These are phyloP conservation scores for Neogale vison DNA, from an alignment of 2,113 vertebrate species.

Conservation along the genomic window DNA sequence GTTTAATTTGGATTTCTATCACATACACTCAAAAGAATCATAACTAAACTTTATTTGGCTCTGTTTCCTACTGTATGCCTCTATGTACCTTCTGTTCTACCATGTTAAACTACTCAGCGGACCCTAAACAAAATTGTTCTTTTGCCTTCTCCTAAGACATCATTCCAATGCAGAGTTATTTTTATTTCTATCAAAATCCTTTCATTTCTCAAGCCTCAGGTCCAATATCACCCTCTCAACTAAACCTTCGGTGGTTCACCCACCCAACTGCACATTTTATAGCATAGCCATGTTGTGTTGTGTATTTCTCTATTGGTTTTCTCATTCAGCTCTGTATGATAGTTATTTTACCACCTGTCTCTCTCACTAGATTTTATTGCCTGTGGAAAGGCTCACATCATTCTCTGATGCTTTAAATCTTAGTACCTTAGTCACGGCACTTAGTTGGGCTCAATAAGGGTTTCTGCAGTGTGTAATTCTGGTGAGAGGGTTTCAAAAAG, in stretches of 20 bases:
- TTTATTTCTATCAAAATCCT: background rate
- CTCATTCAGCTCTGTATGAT: background rate
- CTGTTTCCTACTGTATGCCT: background rate
- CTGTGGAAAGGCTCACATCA: background rate
- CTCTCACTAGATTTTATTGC: background rate
- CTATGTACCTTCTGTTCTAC: background rate
- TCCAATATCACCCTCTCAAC: background rate
- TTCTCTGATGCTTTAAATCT: background rate
- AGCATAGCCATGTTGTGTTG: too few relatives aligned
- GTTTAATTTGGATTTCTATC: constrained; percentile 19
- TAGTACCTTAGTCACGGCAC: background rate
- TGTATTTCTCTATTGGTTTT: background rate
- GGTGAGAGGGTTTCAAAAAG: background rate
- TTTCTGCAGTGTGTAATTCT: background rate
- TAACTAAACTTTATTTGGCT: background rate
- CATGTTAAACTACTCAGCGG: background rate
- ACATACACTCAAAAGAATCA: background rate
- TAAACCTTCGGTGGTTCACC: background rate
- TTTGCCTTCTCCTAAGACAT: background rate
- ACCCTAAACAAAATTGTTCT: background rate
- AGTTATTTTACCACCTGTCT: background rate
- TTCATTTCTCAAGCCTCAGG: background rate
- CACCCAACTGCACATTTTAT: too few relatives aligned
- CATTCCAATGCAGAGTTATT: background rate
- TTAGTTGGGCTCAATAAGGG: background rate